These are phyloP conservation scores for Nycticebus coucang DNA, from an alignment of 2,113 vertebrate genomes.

Conservation along the genomic window DNA sequence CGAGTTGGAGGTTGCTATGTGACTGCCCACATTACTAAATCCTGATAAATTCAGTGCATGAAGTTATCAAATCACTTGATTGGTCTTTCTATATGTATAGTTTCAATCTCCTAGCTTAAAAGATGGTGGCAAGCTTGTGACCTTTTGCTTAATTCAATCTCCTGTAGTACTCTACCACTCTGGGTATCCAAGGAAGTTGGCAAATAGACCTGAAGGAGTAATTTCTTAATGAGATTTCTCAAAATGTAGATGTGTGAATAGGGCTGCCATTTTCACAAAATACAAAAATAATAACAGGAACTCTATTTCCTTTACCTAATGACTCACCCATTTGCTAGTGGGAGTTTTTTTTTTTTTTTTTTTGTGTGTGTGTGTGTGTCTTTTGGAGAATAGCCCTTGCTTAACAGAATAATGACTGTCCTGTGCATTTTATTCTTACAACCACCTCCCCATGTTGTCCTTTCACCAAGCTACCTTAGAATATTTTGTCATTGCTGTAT, in stretches of 20 bases:
- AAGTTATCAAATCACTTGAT: constrained; percentile 14
- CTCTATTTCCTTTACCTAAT: constrained; percentile 49
- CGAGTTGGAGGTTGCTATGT: too few species aligned
- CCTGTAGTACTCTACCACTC: not conserved
- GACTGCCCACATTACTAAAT: constrained; percentile 32
- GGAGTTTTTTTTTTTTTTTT: not conserved
- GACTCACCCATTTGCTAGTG: constrained; percentile 50
- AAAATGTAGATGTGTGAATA: constrained; percentile 41
- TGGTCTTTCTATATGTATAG: not conserved
- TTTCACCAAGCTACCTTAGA: constrained; percentile 41
- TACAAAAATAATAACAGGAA: constrained; percentile 31
- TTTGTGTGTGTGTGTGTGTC: not conserved
- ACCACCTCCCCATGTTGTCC: not conserved
- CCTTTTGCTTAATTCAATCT: constrained; percentile 41
- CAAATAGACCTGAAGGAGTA: constrained; percentile 26
- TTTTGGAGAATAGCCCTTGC: not conserved
- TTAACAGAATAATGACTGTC: constrained; percentile 52
- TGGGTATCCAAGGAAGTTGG: constrained; percentile 32
- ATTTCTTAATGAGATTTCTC: constrained; percentile 36
- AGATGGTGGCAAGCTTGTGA: not conserved
- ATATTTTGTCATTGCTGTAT: not conserved
- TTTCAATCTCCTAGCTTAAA: constrained; percentile 20
- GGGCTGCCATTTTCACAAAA: constrained; percentile 13
- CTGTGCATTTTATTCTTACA: constrained; percentile 37
- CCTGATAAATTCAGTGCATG: not conserved